Evolutionary conservation across 2,797 vertebrate species (phyloP).

Genomic region (Manis pentadactyla): DNA sequence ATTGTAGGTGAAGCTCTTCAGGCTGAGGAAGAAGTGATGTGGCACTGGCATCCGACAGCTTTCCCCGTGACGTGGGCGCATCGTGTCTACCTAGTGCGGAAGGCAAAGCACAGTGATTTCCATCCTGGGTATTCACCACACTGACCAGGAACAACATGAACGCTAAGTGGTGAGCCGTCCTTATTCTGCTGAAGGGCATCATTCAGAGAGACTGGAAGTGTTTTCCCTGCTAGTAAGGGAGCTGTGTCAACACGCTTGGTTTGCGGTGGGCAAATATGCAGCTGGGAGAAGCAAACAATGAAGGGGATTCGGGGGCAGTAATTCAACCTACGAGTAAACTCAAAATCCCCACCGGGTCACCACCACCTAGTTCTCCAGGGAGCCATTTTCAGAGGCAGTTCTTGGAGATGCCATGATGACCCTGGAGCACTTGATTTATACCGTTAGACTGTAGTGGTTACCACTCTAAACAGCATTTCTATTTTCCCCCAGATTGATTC

Average conservation of each 20-base stretch:
- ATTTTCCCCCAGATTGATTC: neutral
- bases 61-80: conserved; percentile 95
- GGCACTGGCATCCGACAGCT: conserved; percentile 95
- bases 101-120: neutral
- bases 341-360: neutral
- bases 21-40: conserved; percentile 98
- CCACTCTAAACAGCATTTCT: conserved; percentile 23
- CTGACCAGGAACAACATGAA: neutral
- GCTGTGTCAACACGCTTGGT: neutral
- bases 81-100: conserved; percentile 91
- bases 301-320: neutral
- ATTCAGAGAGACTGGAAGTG: neutral
- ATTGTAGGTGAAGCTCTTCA: conserved; percentile 99
- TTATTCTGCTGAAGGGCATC: neutral
- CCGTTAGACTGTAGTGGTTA: neutral
- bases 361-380: neutral
- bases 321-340: neutral
- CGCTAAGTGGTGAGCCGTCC: neutral
- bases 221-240: neutral
- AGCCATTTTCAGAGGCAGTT: conserved; percentile 11
- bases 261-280: neutral
- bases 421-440: neutral
- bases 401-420: neutral
- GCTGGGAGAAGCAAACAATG: neutral
- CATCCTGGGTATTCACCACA: neutral